Base-by-base conservation (phyloP, 2,797 vertebrate species). In the Podarcis siculus region DNA sequence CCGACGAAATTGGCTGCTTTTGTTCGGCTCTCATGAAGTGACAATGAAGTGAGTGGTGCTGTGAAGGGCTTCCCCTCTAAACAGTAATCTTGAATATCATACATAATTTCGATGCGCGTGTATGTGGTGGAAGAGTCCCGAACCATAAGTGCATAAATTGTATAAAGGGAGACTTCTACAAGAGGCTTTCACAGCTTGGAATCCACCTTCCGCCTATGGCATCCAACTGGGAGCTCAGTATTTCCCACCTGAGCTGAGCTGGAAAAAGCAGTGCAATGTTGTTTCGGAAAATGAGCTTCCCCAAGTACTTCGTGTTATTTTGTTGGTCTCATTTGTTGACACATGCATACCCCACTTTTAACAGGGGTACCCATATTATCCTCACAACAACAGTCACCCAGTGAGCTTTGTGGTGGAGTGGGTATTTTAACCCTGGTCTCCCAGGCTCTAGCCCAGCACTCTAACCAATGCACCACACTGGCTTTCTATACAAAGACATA, bases 1-100 rank as follows among this genome's bases (percentile, higher is more conserved):
- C 94, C 92, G 93, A 92, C 93, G 93, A 94, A 64, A 95, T 92
- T 92, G 95, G 91, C 89, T 87, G 85, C 89, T 89, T 91, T 92
- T 92, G 87, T 92, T 8, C 75, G 89, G 89, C 89, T 95, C 78
- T 86, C 91, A 85, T 88, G 92, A 95, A 93, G 90, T 75, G 89
- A 86, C 79, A 78, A 79, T 23, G 42, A 45, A 81, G 19, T 27
- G 35, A 35, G 66, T 55, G 67, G 76, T 64, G 66, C 27, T 49
- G 45, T n/a, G 83, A 67, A 81, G 83, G 83, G 32, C 89, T 92
- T 93, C 91, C 79, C 92, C 92, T 81, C 88, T 85, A 73, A 73
- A 73, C 92, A 83, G 86, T 89, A 88, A 87, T 93, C 92, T 95
- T 92, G 92, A 91, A 89, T 89, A 72, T 92, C 91, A 90, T 90